These are phyloP conservation scores for Sarcophaga subvicina DNA, from an alignment of 2,888 invertebrate genomes.

Conservation along the genomic window DNA sequence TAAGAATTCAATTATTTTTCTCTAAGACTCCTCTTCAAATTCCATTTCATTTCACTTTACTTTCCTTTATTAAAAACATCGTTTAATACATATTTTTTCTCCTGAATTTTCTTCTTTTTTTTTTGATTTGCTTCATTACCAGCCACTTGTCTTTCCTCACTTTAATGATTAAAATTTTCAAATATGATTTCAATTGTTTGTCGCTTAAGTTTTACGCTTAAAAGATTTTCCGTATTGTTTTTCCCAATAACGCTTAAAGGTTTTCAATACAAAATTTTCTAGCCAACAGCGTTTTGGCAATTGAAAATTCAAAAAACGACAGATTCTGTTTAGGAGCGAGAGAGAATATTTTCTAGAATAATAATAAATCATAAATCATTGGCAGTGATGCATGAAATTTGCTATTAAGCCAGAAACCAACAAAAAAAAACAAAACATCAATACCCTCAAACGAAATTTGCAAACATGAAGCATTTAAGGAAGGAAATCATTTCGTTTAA, in stretches of 20 bases:
- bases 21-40: too few species aligned
- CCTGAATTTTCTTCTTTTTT: too few species aligned
- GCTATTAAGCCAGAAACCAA: conserved; percentile 34
- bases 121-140: too few species aligned
- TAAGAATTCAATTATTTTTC: too few species aligned
- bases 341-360: neutral
- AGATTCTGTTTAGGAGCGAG: too few species aligned
- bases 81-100: too few species aligned
- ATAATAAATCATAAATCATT: conserved; percentile 7
- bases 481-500: too few species aligned
- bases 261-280: conserved; percentile 39
- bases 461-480: too few species aligned
- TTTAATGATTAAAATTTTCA: conserved; percentile 37
- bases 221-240: conserved; percentile 51
- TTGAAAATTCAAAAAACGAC: conserved; percentile 5
- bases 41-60: too few species aligned
- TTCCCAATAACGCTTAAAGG: conserved; percentile 34
- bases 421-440: conserved; percentile 23
- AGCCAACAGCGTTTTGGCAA: conserved; percentile 22
- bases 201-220: conserved; percentile 60
- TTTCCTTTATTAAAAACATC: too few species aligned
- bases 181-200: conserved; percentile 36
- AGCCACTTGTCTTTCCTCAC: conserved; percentile 3
- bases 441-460: neutral
- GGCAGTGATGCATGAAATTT: conserved; percentile 63